Percentiles rank a stretch among this genome's conserved stretches.
These are phyloP conservation scores for Quadriops clusia DNA, from an alignment of 2,888 invertebrate species.

Conservation along the genomic window DNA sequence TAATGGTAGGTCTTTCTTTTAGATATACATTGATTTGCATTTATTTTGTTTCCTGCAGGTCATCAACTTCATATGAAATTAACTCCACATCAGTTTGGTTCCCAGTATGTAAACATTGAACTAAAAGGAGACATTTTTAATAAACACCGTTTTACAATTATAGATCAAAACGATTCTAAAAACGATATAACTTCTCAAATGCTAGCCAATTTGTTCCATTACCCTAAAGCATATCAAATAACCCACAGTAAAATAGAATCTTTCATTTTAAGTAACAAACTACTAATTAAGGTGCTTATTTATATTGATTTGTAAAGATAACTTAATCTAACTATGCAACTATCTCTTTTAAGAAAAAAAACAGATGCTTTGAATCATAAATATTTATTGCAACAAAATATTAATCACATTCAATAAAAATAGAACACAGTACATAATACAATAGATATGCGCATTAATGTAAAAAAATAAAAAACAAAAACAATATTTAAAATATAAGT, in stretches of 20 bases:
- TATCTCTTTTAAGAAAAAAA: too few species aligned
- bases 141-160: slow-evolving; percentile 30
- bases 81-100: slow-evolving; percentile 23
- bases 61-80: slow-evolving; percentile 25
- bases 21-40: not conserved
- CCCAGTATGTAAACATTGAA: slow-evolving; percentile 22
- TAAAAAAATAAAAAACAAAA: too few species aligned
- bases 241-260: slow-evolving; percentile 40
- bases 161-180: slow-evolving; percentile 20
- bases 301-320: slow-evolving; percentile 31
- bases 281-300: slow-evolving; percentile 43
- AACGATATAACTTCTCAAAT: slow-evolving; percentile 23
- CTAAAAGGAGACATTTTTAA: slow-evolving; percentile 21
- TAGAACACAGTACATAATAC: slow-evolving; percentile 1
- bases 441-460: too few species aligned
- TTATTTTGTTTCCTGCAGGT: slow-evolving; percentile 21
- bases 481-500: too few species aligned
- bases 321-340: too few species aligned
- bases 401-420: too few species aligned
- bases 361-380: too few species aligned
- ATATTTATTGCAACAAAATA: slow-evolving; percentile 3
- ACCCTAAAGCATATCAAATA: slow-evolving; percentile 30
- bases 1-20: slow-evolving; percentile 13
- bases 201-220: slow-evolving; percentile 20
- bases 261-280: slow-evolving; percentile 35